phyloP scores from a whole-genome alignment of 2,888 invertebrate species.

The Sipunculus nudus region DNA sequence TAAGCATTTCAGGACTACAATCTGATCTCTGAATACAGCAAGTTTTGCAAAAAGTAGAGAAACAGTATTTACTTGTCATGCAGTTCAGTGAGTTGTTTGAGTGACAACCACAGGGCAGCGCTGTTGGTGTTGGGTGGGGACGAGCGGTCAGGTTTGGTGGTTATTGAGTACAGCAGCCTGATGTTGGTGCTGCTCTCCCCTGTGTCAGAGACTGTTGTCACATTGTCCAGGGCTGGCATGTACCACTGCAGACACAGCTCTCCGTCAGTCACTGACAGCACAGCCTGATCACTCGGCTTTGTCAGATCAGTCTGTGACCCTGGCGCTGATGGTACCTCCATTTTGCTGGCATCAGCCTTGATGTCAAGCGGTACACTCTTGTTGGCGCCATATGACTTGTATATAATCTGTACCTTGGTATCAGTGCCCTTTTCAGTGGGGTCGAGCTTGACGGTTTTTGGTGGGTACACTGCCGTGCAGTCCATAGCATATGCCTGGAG shows the following conservation, averaged over 20 bases:
- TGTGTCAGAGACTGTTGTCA: constrained; percentile 38
- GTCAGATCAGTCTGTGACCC: constrained; percentile 1
- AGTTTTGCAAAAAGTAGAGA: no score
- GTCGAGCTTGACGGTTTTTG: constrained; percentile 46
- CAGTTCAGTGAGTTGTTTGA: constrained; percentile 37
- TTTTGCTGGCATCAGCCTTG: not conserved
- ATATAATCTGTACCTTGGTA: constrained; percentile 1
- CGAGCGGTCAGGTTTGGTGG: constrained; percentile 41
- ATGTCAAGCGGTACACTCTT: not conserved
- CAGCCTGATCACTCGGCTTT: constrained; percentile 43
- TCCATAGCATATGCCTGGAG: constrained; percentile 49
- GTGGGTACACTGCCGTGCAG: constrained; percentile 59
- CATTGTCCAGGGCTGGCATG: constrained; percentile 31
- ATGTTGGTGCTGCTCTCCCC: constrained; percentile 43
- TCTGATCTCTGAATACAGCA: no score
- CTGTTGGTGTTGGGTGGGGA: constrained; percentile 22
- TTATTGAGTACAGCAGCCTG: constrained; percentile 50
- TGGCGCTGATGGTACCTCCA: not conserved
- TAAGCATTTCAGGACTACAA: no score
- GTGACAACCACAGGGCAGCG: constrained; percentile 49
- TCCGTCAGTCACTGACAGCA: constrained; percentile 44
- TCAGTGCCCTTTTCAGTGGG: not conserved
- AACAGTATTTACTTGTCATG: constrained; percentile 28
- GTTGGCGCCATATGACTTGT: constrained; percentile 16
- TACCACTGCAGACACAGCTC: constrained; percentile 60